Evolutionary conservation across 2,113 vertebrate genomes (phyloP), one percentile per base, ranked within the genome.

Genomic region (Gallinago media): DNA sequence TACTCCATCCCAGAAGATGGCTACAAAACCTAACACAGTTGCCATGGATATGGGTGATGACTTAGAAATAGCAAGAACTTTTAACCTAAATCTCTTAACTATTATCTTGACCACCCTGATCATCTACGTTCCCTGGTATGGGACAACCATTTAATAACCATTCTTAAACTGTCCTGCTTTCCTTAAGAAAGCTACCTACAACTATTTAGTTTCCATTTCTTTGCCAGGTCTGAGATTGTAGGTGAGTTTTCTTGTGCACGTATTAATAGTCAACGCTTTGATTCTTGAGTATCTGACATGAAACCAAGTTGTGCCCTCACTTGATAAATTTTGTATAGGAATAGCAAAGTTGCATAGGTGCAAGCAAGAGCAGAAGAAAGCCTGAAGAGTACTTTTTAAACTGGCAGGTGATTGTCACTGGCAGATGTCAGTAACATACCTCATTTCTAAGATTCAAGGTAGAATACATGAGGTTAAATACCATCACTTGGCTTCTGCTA

Each of bases 181-280:
- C 16, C 31, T 81, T 42, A 56, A 85, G 40, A 56, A 89, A 81
- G 16, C 46, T 34, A 76, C 2, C 47, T 56, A 58, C 29, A 91
- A 26, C 50, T 46, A 52, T 15, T 46, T 40, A 54, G 20, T 22
- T 84, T 65, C 49, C 27, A 23, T 4, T 8, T 55, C 42, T 85
- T 87, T 63, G 25, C 31, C 58, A 63, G 21, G 18, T 70, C 34
- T 85, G 40, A 89, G 6, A 26, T 21, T 6, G 8, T n/a, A 61
- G 10, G 17, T 2, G 5, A 77, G 31, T 58, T 74, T 54, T 75
- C 52, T 47, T 20, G 4, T 15, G 16, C 12, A 29, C 0, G 0
- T 25, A 49, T n/a, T 40, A 70, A 49, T 25, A 63, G n/a, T 8
- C 9, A 47, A 9, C 36, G 65, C 54, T 77, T 89, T 89, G 6